Evolutionary conservation across 2,113 vertebrate genomes (phyloP), one percentile per base, ranked within the genome.

Genomic region (Colinus virginianus): DNA sequence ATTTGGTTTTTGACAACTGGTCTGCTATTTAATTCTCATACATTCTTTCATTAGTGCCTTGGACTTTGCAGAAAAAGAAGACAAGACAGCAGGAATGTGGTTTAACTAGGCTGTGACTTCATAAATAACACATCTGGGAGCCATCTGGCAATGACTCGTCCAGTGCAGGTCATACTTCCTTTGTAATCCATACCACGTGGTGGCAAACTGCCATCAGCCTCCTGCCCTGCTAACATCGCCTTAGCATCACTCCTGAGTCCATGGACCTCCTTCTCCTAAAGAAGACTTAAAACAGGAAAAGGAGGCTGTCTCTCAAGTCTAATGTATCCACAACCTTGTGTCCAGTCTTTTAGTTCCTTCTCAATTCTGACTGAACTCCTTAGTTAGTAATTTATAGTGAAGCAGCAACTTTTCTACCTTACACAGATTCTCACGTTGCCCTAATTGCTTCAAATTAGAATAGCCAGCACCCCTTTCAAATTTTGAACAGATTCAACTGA

Each of bases 71-170:
- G 91, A 90, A 93, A 96, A 94, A 96, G 92, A 96, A 96, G 96
- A 96, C 88, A 95, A 96, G 96, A 93, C 93, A 96, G 85, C 72
- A 93, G 95, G 92, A 96, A 96, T 96, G 95, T 90, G 88, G 93
- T 94, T 96, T 96, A 94, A 96, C 93, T 94, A 96, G 93, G 83
- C 93, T n/a, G 7, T 96, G 95, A 96, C 92, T 96, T 95, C 95
- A 96, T 96, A 95, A 96, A 96, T 96, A 96, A 96, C 92, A 94
- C 96, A 96, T 96, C 95, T 95, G 95, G 93, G 95, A 96, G 93
- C 93, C 95, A 96, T 95, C 96, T 96, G 96, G 93, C 83, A 95
- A 68, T 86, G 95, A 71, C 83, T 96, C 72, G 88, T 93, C 95
- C 95, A 90, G 83, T 78, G 77, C 90, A 95, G 93, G 95, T 96